Evolutionary conservation across 2,797 vertebrate genomes (phyloP), one percentile per base, ranked within the genome.

Genomic region (Potorous gilbertii): DNA sequence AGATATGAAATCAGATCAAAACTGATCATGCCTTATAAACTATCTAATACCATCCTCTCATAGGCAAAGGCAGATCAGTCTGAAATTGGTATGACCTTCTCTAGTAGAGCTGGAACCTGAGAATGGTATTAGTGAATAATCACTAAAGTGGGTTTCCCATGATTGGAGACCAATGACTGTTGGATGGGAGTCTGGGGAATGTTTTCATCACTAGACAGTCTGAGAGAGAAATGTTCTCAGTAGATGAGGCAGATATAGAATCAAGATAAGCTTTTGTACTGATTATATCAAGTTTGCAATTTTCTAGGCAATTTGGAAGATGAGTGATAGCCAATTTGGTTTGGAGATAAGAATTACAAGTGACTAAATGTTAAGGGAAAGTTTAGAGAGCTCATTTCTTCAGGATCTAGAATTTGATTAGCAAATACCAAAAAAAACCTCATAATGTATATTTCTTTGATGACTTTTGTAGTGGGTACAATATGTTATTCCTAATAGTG

Each of bases 231-330:
- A 2, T 91, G 1, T 27, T 93, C 40, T 93, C 91, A 14, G 40
- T 90, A 27, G 27, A 8, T 55, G 95, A 40, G 40, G 89, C 93
- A 55, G 55, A 96, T 50, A 4, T 3, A 92, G 96, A 96, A 94
- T 92, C 59, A 55, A 56, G 8, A 91, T 55, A 94, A 94, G 24
- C 54, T 93, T 56, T 90, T 55, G 54, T 92, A 18, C 91, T 94
- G 54, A 55, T 92, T 55, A 74, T 87, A 6, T 55, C 59, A 92
- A 93, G 92, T 16, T 12, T 62, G 29, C 6, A 95, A 46, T 66
- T 8, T 91, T 87, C 74, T 24, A 91, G 92, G 92, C 87, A 94
- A 92, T n/a, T 81, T 0, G 2, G 14, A 93, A n/a, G 5, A 55
- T 93, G 57, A 91, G 29, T 59, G 40, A 96, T 54, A 91, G 90